These are phyloP conservation scores for Drosophila equinoxialis DNA, from an alignment of 1,140 invertebrate species.

Conservation along the genomic window DNA sequence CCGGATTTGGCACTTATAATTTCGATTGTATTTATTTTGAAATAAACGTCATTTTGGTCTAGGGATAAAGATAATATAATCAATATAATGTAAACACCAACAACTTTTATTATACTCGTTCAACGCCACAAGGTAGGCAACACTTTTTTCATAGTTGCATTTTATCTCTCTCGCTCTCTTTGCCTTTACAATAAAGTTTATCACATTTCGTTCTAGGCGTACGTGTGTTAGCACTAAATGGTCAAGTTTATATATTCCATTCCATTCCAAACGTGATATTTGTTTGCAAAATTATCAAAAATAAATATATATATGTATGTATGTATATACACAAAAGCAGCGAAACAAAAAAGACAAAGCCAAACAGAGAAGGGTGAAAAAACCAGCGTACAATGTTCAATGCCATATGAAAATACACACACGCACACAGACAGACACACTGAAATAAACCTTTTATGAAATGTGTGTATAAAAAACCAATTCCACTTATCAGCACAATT, in stretches of 20 bases:
- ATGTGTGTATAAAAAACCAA: slow-evolving; percentile 42
- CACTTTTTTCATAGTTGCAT: neutral
- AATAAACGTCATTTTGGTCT: slow-evolving; percentile 56
- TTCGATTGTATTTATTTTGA: slow-evolving; percentile 10
- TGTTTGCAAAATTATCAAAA: slow-evolving; percentile 74
- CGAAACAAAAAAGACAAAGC: slow-evolving; percentile 23
- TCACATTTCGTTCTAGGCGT: slow-evolving; percentile 58
- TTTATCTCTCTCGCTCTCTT: neutral
- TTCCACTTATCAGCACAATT: slow-evolving; percentile 66
- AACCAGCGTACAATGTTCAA: slow-evolving; percentile 76
- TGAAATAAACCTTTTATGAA: slow-evolving; percentile 39
- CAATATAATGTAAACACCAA: slow-evolving; percentile 16
- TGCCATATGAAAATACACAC: slow-evolving; percentile 63
- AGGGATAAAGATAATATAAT: slow-evolving; percentile 10
- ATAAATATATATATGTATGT: slow-evolving; percentile 12
- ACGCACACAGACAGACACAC: slow-evolving; percentile 30
- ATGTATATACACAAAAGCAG: neutral
- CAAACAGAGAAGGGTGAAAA: slow-evolving; percentile 69
- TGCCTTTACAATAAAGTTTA: slow-evolving; percentile 22
- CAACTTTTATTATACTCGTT: neutral
- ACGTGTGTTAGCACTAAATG: slow-evolving; percentile 67
- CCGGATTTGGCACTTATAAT: slow-evolving; percentile 32
- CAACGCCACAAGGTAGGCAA: slow-evolving; percentile 27
- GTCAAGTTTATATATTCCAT: slow-evolving; percentile 50
- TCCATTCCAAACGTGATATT: slow-evolving; percentile 70